Conservation (phyloP, 2,888 invertebrate genomes). For the Pyrrhia umbra region DNA sequence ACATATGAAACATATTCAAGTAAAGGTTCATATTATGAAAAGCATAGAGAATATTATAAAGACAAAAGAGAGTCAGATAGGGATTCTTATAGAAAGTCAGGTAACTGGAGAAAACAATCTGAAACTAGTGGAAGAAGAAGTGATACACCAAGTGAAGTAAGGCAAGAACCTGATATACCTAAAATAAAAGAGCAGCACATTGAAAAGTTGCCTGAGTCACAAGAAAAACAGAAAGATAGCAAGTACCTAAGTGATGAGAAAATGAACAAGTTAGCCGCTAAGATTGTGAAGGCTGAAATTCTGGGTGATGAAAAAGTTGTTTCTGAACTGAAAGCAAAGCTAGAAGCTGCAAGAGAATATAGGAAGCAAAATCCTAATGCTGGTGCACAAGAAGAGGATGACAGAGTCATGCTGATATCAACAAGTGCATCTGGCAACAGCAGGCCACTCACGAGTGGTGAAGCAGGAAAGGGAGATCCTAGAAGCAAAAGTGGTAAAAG, state of each 20-base stretch:
- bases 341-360: constrained; percentile 92
- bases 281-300: constrained; percentile 98
- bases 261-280: constrained; percentile 97
- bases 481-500: constrained; percentile 86
- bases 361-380: constrained; percentile 83
- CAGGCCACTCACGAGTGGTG: constrained; percentile 90
- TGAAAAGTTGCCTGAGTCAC: not conserved
- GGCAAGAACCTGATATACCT: constrained; percentile 15
- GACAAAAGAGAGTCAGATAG: constrained; percentile 37
- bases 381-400: constrained; percentile 78
- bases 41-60: constrained; percentile 38
- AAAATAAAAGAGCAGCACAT: constrained; percentile 11
- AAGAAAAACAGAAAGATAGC: constrained; percentile 53
- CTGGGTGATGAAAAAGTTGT: constrained; percentile 94
- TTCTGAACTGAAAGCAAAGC: constrained; percentile 92
- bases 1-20: constrained; percentile 23
- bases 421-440: constrained; percentile 92
- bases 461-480: constrained; percentile 78
- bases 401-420: constrained; percentile 92
- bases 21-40: constrained; percentile 41
- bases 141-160: constrained; percentile 19
- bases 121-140: constrained; percentile 28
- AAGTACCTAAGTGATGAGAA: constrained; percentile 93
- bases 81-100: constrained; percentile 52
- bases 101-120: constrained; percentile 72